Percentiles rank a stretch among this genome's conserved stretches.
phyloP scores from a whole-genome alignment of 2,888 invertebrate genomes.

The Aphidius colemani region DNA sequence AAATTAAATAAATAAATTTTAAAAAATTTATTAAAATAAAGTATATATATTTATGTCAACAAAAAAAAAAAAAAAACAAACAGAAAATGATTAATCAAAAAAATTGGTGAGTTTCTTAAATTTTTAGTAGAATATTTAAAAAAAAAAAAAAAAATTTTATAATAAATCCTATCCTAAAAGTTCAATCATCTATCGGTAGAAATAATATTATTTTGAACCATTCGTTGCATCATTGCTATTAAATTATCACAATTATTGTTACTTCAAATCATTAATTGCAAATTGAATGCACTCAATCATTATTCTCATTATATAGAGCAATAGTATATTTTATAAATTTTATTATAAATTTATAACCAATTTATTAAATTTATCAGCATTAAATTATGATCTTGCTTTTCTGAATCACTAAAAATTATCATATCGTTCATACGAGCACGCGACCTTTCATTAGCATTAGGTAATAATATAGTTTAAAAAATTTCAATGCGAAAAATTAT shows the following conservation, averaged over 20 bases:
- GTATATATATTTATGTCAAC: constrained; percentile 5
- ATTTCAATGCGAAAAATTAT: too few relatives aligned
- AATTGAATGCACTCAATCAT: constrained; percentile 13
- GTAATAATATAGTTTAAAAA: too few relatives aligned
- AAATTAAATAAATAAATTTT: background rate
- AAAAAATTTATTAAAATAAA: constrained; percentile 30
- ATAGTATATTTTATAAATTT: constrained; percentile 15
- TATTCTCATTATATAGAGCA: constrained; percentile 1
- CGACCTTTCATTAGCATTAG: too few relatives aligned
- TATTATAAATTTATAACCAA: background rate
- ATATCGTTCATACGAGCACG: too few relatives aligned
- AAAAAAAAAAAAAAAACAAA: constrained; percentile 5
- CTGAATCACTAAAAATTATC: background rate
- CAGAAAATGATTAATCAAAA: constrained; percentile 24
- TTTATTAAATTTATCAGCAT: too few relatives aligned
- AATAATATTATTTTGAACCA: constrained; percentile 16
- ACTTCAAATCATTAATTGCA: constrained; percentile 13
- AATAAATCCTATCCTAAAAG: constrained; percentile 18
- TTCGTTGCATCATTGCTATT: constrained; percentile 21
- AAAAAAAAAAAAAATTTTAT: background rate
- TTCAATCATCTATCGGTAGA: constrained; percentile 1
- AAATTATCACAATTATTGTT: too few relatives aligned
- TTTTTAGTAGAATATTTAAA: background rate
- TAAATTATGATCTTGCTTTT: constrained; percentile 3
- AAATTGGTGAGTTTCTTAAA: constrained; percentile 19